phyloP scores from a whole-genome alignment of 2,797 vertebrate genomes.

The Spinus pinus region DNA sequence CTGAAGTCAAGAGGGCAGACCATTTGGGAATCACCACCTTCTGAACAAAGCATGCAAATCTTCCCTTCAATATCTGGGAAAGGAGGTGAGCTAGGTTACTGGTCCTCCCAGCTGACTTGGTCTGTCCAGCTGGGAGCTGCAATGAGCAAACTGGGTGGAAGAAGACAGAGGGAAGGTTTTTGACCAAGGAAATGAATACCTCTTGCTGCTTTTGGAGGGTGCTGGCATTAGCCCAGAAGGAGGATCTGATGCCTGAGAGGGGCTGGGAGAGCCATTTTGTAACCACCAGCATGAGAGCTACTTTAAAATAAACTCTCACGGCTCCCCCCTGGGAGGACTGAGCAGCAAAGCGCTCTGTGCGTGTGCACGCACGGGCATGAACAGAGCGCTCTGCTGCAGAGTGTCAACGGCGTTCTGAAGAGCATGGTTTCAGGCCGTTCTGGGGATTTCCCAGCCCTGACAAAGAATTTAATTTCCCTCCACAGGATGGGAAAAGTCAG shows the following conservation, averaged over 20 bases:
- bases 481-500: not conserved
- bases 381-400: not conserved
- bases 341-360: not conserved
- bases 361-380: not conserved
- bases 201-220: not conserved
- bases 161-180: not conserved
- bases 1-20: not conserved
- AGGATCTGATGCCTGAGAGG: not conserved
- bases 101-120: not conserved
- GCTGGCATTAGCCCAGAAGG: not conserved
- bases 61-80: not conserved
- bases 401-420: not conserved
- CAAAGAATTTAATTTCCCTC: constrained; percentile 31
- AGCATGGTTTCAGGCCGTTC: constrained; percentile 28
- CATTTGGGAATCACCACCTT: not conserved
- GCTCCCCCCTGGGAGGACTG: not conserved
- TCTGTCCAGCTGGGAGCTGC: not conserved
- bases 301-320: not conserved
- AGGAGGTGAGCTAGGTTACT: not conserved
- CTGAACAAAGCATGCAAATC: not conserved
- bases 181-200: not conserved
- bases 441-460: constrained; percentile 45
- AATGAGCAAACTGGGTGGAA: not conserved
- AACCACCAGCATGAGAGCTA: not conserved
- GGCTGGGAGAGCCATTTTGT: not conserved